Percentiles rank a stretch among this genome's conserved stretches.
These are phyloP conservation scores for Danio jaintianensis DNA, from an alignment of 2,797 vertebrate genomes.

Conservation along the genomic window DNA sequence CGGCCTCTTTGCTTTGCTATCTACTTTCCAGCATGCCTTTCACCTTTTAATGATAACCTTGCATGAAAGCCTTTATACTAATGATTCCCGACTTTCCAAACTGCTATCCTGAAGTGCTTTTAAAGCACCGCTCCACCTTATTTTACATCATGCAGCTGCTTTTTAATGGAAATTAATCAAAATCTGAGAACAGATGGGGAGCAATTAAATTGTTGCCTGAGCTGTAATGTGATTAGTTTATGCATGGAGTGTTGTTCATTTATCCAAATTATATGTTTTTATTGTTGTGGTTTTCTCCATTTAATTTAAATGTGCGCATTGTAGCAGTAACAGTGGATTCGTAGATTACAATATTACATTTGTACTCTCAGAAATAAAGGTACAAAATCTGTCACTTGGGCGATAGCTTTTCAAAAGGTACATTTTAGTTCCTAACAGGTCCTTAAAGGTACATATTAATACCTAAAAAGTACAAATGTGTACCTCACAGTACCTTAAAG, in stretches of 20 bases:
- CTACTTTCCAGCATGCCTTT: not conserved
- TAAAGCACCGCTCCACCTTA: conserved; percentile 2
- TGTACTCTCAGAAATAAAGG: not conserved
- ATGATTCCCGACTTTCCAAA: conserved; percentile 19
- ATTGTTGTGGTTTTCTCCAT: not conserved
- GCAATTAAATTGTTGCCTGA: conserved; percentile 11
- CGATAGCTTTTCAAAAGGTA: too few relatives aligned
- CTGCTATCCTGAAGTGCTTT: conserved; percentile 9
- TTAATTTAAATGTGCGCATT: not conserved
- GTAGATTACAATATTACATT: too few relatives aligned
- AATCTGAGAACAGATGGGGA: conserved; percentile 37
- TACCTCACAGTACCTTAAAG: too few relatives aligned
- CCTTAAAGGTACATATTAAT: too few relatives aligned
- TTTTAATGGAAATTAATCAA: conserved; percentile 24
- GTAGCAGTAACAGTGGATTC: not conserved
- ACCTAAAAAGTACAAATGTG: too few relatives aligned
- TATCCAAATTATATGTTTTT: conserved; percentile 7
- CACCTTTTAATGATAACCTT: conserved; percentile 11
- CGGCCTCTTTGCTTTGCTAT: conserved; percentile 1
- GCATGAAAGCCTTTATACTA: not conserved
- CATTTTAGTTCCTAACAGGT: too few relatives aligned
- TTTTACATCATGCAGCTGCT: not conserved
- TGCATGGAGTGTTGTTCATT: conserved; percentile 1
- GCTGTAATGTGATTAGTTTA: conserved; percentile 22
- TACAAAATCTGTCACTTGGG: too few relatives aligned